Evolutionary conservation across 2,113 vertebrate genomes (phyloP).

Genomic region (Chaenocephalus aceratus): DNA sequence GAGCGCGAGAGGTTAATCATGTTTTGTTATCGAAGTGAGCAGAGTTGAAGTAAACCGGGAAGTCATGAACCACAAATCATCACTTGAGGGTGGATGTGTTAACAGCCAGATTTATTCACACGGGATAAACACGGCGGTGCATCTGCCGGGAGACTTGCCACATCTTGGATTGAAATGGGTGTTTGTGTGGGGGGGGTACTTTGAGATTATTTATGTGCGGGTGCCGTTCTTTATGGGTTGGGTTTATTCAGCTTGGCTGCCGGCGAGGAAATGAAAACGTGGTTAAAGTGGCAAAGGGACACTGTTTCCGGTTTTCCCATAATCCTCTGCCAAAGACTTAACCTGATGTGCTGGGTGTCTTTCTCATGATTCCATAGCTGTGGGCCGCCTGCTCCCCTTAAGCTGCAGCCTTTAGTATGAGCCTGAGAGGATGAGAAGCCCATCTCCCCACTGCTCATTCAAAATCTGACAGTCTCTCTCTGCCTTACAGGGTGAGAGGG

Average conservation of each 20-base stretch:
- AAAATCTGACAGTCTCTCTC: slow-evolving; percentile 72
- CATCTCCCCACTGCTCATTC: slow-evolving; percentile 59
- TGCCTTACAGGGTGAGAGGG: slow-evolving; percentile 62
- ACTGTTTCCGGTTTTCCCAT: slow-evolving; percentile 63
- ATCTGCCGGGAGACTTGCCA: slow-evolving; percentile 35
- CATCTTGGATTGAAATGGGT: slow-evolving; percentile 13
- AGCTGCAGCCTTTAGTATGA: slow-evolving; percentile 63
- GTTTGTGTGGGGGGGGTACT: slow-evolving; percentile 1
- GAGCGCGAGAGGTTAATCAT: slow-evolving; percentile 38
- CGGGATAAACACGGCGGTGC: slow-evolving; percentile 1
- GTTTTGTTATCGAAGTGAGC: slow-evolving; percentile 35
- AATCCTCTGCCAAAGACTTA: slow-evolving; percentile 46
- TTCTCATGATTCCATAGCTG: slow-evolving; percentile 51
- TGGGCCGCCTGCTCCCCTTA: slow-evolving; percentile 54
- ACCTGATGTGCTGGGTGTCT: slow-evolving; percentile 54
- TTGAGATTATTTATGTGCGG: slow-evolving; percentile 21
- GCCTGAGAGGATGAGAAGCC: slow-evolving; percentile 67
- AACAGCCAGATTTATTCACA: slow-evolving; percentile 26
- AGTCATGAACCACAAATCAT: slow-evolving; percentile 30
- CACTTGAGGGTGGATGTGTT: slow-evolving; percentile 14
- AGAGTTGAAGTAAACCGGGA: slow-evolving; percentile 18
- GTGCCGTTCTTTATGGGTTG: slow-evolving; percentile 9
- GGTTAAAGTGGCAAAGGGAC: slow-evolving; percentile 20
- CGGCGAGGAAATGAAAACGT: slow-evolving; percentile 49
- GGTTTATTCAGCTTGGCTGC: slow-evolving; percentile 24